A percentile compares a stretch with the other conserved stretches of the same genome.
Conservation (phyloP, 2,113 vertebrate species). For the Pteronura brasiliensis region DNA sequence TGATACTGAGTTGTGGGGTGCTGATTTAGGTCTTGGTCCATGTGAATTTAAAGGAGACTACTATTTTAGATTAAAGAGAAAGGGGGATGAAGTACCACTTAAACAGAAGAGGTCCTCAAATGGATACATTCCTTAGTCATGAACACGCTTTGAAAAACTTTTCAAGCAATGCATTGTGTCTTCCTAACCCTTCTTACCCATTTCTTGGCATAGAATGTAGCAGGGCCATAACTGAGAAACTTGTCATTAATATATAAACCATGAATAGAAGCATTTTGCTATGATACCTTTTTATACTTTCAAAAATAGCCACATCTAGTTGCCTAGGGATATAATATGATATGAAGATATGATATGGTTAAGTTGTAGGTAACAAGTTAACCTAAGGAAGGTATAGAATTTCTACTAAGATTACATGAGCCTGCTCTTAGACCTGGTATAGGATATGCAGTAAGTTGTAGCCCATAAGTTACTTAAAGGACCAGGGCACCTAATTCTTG, state of each 20-base stretch:
- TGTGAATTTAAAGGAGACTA: neutral
- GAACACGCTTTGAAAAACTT: neutral
- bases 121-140: slow-evolving; percentile 7
- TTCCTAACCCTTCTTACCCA: neutral
- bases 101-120: neutral
- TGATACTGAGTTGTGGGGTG: slow-evolving; percentile 18
- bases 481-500: slow-evolving; percentile 4
- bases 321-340: neutral
- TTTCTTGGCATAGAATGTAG: slow-evolving; percentile 35
- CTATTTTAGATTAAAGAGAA: neutral
- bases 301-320: neutral
- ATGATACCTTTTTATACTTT: slow-evolving; percentile 37
- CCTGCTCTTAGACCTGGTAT: neutral
- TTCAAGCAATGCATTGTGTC: slow-evolving; percentile 39
- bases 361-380: neutral
- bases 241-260: neutral
- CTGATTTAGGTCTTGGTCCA: slow-evolving; percentile 11
- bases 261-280: slow-evolving; percentile 23
- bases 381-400: slow-evolving; percentile 30
- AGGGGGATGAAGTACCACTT: neutral
- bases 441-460: neutral
- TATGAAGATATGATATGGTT: neutral
- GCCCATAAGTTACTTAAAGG: neutral
- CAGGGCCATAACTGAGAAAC: neutral
- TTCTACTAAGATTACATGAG: neutral